Evolutionary conservation across 2,888 invertebrate genomes (phyloP), one percentile per base, ranked within the genome.

Genomic region (Eulithis prunata): DNA sequence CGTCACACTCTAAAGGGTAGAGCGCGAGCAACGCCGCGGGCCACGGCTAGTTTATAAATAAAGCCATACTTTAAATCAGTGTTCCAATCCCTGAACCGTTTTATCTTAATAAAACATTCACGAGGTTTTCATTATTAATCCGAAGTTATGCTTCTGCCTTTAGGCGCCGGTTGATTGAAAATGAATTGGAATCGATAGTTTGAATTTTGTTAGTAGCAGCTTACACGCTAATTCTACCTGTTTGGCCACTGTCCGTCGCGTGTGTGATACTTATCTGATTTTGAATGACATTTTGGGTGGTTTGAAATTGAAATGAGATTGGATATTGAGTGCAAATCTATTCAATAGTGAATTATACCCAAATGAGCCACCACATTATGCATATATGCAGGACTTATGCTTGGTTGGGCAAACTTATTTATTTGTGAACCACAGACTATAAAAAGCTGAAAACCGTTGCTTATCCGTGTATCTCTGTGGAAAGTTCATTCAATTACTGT

Each of bases 191-290:
- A 64, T 65, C 36, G 57, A 60, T 68, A 52, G 38, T 64, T 64
- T 54, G 56, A 54, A 64, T 21, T 21, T 21, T 56, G 51, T 49
- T 32, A 57, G 63, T 51, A 46, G 57, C 56, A 21, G n/a, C 41
- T 49, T 65, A 62, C 63, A 51, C 47, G 68, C 68, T 62, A 65
- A 38, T 36, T 69, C 68, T 70, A 66, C 66, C 41, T 60, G 65
- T 63, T 55, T 38, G 6, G 69, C 66, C 61, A 62, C 57, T 60
- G 54, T 49, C 13, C 14, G 32, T 59, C 43, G 49, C 64, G 58
- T 55, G 54, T 12, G 3, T 7, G 12, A 4, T 8, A 11, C 7
- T 7, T 51, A 57, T 51, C 41, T 51, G 38, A 28, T 28, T 32
- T 45, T 55, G 45, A 1, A 28, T 46, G 7, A 43, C 12, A 21